Conservation (phyloP, 1,140 invertebrate species). For the Lepidotrigona ventralis region DNA sequence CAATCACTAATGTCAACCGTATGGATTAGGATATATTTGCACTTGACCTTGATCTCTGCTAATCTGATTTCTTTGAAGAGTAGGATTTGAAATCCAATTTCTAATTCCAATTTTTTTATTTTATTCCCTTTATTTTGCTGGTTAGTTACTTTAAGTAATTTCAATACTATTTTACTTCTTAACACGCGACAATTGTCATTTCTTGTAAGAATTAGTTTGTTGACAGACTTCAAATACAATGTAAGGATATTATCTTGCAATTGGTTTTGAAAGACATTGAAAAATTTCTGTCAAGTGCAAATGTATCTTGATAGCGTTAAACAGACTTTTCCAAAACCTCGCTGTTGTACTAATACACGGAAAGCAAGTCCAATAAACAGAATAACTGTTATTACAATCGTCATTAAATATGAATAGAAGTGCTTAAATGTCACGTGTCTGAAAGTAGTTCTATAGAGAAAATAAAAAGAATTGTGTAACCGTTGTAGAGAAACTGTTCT, state of each 20-base stretch:
- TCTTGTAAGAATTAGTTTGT: not conserved
- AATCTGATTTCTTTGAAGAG: not conserved
- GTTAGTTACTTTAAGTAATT: too few relatives aligned
- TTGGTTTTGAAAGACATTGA: not conserved
- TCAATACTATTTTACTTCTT: too few relatives aligned
- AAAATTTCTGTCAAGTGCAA: slow-evolving; percentile 1
- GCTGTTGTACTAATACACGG: not conserved
- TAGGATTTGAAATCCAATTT: not conserved
- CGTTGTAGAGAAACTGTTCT: slow-evolving; percentile 9
- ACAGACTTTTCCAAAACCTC: slow-evolving; percentile 2
- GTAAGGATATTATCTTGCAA: not conserved
- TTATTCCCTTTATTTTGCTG: too few relatives aligned
- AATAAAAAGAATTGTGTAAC: not conserved
- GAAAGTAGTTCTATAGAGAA: slow-evolving; percentile 11
- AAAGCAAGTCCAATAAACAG: not conserved
- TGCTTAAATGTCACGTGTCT: slow-evolving; percentile 18
- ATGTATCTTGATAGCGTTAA: not conserved
- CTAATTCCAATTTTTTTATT: not conserved
- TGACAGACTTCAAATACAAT: not conserved
- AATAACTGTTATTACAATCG: not conserved
- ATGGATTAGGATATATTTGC: slow-evolving; percentile 7
- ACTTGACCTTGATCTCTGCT: not conserved
- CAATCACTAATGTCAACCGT: slow-evolving; percentile 2
- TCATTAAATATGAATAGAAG: slow-evolving; percentile 16
- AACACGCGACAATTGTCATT: not conserved